Conservation (phyloP, 2,888 invertebrate species). For the Rotaria macrura region DNA sequence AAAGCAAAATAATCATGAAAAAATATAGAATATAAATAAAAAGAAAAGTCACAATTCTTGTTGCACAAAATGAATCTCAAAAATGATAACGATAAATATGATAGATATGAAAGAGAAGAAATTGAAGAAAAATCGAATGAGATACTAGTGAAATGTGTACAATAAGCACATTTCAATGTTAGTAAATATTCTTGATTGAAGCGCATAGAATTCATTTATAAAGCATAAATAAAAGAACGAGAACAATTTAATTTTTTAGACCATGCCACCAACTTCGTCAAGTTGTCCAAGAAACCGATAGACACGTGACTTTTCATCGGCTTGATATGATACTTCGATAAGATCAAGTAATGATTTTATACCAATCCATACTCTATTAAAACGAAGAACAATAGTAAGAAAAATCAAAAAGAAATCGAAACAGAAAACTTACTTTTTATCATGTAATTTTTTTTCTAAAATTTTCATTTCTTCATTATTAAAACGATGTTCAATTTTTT, state of each 20-base stretch:
- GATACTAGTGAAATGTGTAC: too few species aligned
- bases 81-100: not conserved
- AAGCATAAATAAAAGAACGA: not conserved
- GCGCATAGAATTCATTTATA: not conserved
- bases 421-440: not conserved
- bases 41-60: not conserved
- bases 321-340: slow-evolving; percentile 29
- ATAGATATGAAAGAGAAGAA: not conserved
- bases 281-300: slow-evolving; percentile 20
- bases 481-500: slow-evolving; percentile 28
- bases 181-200: not conserved
- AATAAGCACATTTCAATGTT: not conserved
- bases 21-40: not conserved
- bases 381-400: not conserved
- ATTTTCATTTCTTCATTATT: slow-evolving; percentile 23
- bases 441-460: slow-evolving; percentile 16
- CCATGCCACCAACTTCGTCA: slow-evolving; percentile 24
- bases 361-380: slow-evolving; percentile 25
- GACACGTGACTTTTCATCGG: slow-evolving; percentile 26
- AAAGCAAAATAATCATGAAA: not conserved
- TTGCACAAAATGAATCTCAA: not conserved
- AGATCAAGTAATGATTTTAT: slow-evolving; percentile 31
- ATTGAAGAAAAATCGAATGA: not conserved
- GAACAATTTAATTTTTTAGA: not conserved
- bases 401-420: not conserved